Conservation (phyloP, 2,797 vertebrate genomes). For the Cyclopterus lumpus region DNA sequence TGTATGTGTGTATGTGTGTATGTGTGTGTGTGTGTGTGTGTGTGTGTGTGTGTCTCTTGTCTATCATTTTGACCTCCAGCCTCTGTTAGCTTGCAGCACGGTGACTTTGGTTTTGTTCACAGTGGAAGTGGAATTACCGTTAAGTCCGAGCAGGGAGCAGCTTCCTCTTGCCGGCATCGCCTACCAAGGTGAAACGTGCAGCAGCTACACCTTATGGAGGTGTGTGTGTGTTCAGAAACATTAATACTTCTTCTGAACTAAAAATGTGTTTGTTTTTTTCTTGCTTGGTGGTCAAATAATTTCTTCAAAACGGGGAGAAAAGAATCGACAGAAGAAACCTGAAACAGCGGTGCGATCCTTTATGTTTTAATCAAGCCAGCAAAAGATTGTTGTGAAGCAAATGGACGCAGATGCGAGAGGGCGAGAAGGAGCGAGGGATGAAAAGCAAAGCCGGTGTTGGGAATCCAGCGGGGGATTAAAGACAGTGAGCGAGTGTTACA, state of each 20-base stretch:
- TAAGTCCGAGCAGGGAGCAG: conserved; percentile 21
- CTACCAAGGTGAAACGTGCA: conserved; percentile 30
- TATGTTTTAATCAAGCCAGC: conserved; percentile 74
- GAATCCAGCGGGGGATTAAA: conserved; percentile 75
- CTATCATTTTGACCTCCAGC: conserved; percentile 38
- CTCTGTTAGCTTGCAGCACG: conserved; percentile 6
- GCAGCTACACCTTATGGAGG: not conserved
- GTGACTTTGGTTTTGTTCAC: conserved; percentile 34
- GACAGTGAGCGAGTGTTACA: conserved; percentile 75
- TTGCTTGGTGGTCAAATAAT: conserved; percentile 15
- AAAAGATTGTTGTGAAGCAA: conserved; percentile 67
- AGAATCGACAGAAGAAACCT: conserved; percentile 17
- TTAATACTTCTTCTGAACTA: conserved; percentile 7
- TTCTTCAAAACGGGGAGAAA: not conserved
- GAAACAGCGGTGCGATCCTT: conserved; percentile 34
- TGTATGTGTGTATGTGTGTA: no score
- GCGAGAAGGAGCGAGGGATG: conserved; percentile 58
- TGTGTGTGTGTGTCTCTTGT: conserved; percentile 38
- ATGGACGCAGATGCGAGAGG: conserved; percentile 60
- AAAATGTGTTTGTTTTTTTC: no score
- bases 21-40: no score
- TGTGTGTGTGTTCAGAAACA: conserved; percentile 8
- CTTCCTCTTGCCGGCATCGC: conserved; percentile 11
- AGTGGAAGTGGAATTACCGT: conserved; percentile 37
- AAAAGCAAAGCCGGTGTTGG: conserved; percentile 59